Percentiles rank a stretch among this genome's conserved stretches.
Evolutionary conservation across 92 coral and sea anemone genomes (phyloP).

Genomic region (Parazoanthus atlanticus): DNA sequence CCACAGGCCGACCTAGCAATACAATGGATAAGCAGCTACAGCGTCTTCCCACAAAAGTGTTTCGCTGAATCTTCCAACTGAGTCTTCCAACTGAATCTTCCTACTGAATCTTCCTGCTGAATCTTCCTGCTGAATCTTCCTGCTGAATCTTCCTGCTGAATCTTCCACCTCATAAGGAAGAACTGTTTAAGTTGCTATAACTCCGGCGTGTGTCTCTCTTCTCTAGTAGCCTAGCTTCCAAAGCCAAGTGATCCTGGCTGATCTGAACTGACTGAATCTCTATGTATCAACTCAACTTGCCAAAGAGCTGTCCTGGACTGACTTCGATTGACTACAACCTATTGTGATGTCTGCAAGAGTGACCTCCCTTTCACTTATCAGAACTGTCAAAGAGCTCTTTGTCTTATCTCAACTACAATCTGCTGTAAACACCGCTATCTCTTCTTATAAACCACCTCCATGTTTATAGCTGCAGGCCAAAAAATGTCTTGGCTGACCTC

Average conservation of each 20-base stretch:
- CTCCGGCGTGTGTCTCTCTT: neutral
- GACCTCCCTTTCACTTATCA: too few relatives aligned
- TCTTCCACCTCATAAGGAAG: too few relatives aligned
- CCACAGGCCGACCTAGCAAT: slow-evolving; percentile 83
- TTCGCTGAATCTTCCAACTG: neutral
- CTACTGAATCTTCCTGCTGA: neutral
- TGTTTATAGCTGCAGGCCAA: too few relatives aligned
- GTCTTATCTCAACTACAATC: too few relatives aligned
- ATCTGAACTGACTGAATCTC: neutral
- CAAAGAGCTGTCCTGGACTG: too few relatives aligned
- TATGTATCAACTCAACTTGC: neutral
- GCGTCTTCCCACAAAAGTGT: neutral
- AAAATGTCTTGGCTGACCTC: too few relatives aligned
- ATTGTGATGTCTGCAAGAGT: too few relatives aligned
- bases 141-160: neutral
- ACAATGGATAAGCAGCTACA: neutral
- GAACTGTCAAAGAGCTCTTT: too few relatives aligned
- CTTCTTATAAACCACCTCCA: too few relatives aligned
- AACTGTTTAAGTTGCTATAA: neutral
- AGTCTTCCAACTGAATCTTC: neutral
- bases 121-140: neutral
- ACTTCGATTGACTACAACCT: too few relatives aligned
- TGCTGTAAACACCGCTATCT: too few relatives aligned
- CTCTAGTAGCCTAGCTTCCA: neutral
- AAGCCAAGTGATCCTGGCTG: neutral